Base-by-base conservation (phyloP, 64 coral and sea anemone species). In the Exaiptasia diaphana region DNA sequence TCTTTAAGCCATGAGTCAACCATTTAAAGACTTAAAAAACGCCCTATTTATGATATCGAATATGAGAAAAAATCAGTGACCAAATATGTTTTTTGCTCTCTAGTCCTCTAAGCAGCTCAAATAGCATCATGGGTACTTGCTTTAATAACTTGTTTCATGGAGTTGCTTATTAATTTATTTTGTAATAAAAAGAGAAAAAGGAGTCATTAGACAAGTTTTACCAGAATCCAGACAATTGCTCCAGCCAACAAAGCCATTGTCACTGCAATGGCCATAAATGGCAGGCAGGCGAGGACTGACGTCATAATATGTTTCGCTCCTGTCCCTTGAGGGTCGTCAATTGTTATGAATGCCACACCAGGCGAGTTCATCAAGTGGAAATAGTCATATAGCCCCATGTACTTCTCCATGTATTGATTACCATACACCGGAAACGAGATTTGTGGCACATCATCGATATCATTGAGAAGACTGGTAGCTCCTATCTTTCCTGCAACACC, bases 391-490 rank as follows among this genome's bases (percentile, higher is more conserved):
- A 40, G 49, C 4, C 40, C 87, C 54, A 90, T 72, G 58, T 76
- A 90, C 1, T 49, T 76, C 23, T 50, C 68, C 20, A 71, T 64
- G 61, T 76, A 83, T 11, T 43, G 28, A 55, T 68, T 82, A 8
- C 87, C 87, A 37, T 82, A 83, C 12, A 90, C 74, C 2, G 87
- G 87, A 55, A 90, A 90, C 17, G 52, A 76, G 20, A 90, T 76
- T 39, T 83, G 87, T 25, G 87, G 71, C 20, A 76, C 31, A 40
- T 90, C 37, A 68, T 74, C 46, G 5, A 90, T 83, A 38, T 90
- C 87, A 4, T 3, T 23, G 0, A 76, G 57, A 10, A 90, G 53
- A 6, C 68, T 58, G 43, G 70, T 53, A 2, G 73, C 35, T 23
- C 71, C 68, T 11, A 44, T 42, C 48, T 90, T 90, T 29, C 37